Base-by-base conservation (phyloP, 2,113 vertebrate genomes). In the Lophochroa leadbeateri region DNA sequence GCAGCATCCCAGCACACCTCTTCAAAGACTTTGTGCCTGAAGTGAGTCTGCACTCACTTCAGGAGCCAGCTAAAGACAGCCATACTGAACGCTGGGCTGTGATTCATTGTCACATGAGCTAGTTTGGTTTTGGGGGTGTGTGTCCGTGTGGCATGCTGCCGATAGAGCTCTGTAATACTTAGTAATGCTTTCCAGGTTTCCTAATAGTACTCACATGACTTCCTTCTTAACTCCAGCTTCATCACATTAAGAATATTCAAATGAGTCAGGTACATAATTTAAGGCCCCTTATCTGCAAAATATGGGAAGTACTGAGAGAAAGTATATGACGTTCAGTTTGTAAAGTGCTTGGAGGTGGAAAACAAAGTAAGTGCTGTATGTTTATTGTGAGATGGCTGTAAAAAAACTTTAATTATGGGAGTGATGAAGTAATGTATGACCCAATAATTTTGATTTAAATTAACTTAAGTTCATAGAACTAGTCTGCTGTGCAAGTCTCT, bases 41-140 rank as follows among this genome's bases (percentile, higher is more conserved):
- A 46, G 37, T 12, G 57, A 65, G 29, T 9, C 29, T 72, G 44
- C 33, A 27, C 31, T 20, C 41, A 41, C 41, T 41, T 41, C 41
- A 41, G 43, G 33, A 61, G 49, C 53, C 37, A 6, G 17, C 46
- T 74, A 46, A 67, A 31, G 46, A 21, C 31, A 55, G 23, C 43
- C 50, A 10, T 60, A 4, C 4, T 44, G 60, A 49, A 41, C 37
- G 55, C 46, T 52, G 57, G 64, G 33, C 86, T 81, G 76, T 92
- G 88, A 92, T 88, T 94, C 72, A 78, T 39, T 19, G 13, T 93
- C 86, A 92, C 47, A 49, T 93, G 93, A 75, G 65, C 33, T 71
- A 23, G 1, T 93, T 37, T 82, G 41, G 9, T 86, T 86, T 35
- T 13, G 5, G 69, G 64, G 58, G 8, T 7, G 75, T 69, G 47